Base-by-base conservation (phyloP, 2,888 invertebrate species). In the Oscheius sp. region DNA sequence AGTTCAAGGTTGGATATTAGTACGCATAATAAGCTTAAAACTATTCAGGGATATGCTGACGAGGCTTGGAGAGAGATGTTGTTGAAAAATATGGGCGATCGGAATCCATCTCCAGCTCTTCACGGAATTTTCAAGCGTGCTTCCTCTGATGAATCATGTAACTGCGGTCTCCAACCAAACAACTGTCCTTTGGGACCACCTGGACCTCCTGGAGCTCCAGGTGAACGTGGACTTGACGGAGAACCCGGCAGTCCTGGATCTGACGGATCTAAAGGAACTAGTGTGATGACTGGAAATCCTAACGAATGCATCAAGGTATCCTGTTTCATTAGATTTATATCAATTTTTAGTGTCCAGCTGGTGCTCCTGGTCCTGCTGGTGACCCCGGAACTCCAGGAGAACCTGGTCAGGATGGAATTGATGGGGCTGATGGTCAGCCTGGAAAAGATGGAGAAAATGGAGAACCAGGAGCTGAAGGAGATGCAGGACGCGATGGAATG, bases 1-100 rank as follows among this genome's bases (percentile, higher is more conserved):
- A 75, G 32, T 77, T 79, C 68, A 66, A 71, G 68, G 73, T 71
- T 24, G 24, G 20, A 47, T 47, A 47, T 5, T 5, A n/a, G n/a
- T n/a, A n/a, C n/a, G 14, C 41, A 9, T 4, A 20, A 9, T 22
- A 3, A 41, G 17, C 28, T 14, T 49, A 28, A 22, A 64, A 64
- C 6, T 33, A 51, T 74, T 63, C 59, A 75, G 73, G 51, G 36
- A 22, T 63, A 72, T 56, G 68, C 71, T 32, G 70, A 77, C 63
- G 69, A 63, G 17, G 68, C 73, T n/a, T 77, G 77, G 74, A 66
- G 68, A 49, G 69, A 65, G 50, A 77, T 77, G 77, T 62, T 75
- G 17, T 12, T 47, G 54, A 71, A 56, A 28, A 74, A 70, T 47
- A 51, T 41, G 22, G 50, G 20, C 38, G 14, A 17, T 9, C 17